These are phyloP conservation scores for Glaucomys volans DNA, from an alignment of 2,113 vertebrate genomes.

Conservation along the genomic window DNA sequence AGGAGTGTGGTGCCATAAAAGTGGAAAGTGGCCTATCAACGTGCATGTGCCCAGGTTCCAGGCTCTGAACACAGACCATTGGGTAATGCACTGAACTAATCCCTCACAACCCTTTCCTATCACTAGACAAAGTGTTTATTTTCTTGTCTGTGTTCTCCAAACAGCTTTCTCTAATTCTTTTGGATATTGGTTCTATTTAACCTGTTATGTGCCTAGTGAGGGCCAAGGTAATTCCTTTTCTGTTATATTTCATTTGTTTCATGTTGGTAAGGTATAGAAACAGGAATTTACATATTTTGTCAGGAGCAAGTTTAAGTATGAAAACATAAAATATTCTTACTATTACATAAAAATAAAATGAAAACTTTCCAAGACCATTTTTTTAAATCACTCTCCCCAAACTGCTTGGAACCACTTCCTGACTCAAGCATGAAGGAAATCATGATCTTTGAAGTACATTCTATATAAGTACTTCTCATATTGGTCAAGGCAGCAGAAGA, in stretches of 20 bases:
- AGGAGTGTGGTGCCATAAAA: not conserved
- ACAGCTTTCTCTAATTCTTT: not conserved
- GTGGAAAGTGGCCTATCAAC: not conserved
- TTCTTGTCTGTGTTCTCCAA: not conserved
- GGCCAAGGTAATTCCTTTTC: not conserved
- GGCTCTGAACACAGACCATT: not conserved
- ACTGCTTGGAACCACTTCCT: not conserved
- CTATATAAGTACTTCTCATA: not conserved
- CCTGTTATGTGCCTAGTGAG: not conserved
- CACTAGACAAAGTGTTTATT: not conserved
- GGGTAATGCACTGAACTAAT: not conserved
- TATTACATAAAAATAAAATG: slow-evolving; percentile 12
- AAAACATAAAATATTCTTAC: slow-evolving; percentile 27
- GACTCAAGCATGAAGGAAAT: not conserved
- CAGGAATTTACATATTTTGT: not conserved
- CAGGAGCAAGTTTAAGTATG: slow-evolving; percentile 17
- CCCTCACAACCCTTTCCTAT: not conserved
- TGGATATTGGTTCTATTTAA: not conserved
- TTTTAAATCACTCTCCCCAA: slow-evolving; percentile 15
- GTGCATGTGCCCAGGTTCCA: not conserved
- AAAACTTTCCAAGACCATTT: not conserved
- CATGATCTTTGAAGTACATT: not conserved
- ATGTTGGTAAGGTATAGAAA: not conserved
- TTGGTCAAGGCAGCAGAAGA: not conserved
- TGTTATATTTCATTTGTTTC: not conserved